Conservation (phyloP, 2,888 invertebrate species). For the Drosophila anomalata region DNA sequence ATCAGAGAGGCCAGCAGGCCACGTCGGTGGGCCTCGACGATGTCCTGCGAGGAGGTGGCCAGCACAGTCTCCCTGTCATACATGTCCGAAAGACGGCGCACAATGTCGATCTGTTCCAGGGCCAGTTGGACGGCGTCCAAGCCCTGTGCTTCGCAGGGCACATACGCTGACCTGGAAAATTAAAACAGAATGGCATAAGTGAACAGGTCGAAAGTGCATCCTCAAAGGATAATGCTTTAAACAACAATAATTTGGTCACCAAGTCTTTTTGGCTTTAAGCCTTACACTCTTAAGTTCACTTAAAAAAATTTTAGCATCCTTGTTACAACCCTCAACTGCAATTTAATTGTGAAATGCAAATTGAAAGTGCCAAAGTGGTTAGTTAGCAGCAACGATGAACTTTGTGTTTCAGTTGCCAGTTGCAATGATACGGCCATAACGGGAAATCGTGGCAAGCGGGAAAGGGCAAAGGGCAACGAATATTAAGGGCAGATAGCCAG, state of each 20-base stretch:
- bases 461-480: constrained; percentile 11
- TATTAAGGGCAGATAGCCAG: neutral
- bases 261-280: neutral
- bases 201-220: constrained; percentile 2
- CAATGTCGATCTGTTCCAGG: constrained; percentile 94
- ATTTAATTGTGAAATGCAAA: constrained; percentile 44
- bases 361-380: constrained; percentile 49
- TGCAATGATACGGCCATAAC: constrained; percentile 57
- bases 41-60: constrained; percentile 89
- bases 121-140: constrained; percentile 93
- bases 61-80: constrained; percentile 90
- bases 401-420: constrained; percentile 64
- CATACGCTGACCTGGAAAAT: constrained; percentile 88
- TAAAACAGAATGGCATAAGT: constrained; percentile 13
- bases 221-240: neutral
- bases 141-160: constrained; percentile 93
- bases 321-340: constrained; percentile 11
- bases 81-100: constrained; percentile 88
- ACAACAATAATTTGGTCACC: too few species aligned
- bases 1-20: constrained; percentile 95
- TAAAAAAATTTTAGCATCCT: neutral
- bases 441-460: constrained; percentile 15
- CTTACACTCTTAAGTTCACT: neutral
- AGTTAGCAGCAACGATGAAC: constrained; percentile 56
- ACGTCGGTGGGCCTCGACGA: constrained; percentile 89